phyloP scores from a whole-genome alignment of 2,113 vertebrate genomes.

The Eudorcas thomsonii region DNA sequence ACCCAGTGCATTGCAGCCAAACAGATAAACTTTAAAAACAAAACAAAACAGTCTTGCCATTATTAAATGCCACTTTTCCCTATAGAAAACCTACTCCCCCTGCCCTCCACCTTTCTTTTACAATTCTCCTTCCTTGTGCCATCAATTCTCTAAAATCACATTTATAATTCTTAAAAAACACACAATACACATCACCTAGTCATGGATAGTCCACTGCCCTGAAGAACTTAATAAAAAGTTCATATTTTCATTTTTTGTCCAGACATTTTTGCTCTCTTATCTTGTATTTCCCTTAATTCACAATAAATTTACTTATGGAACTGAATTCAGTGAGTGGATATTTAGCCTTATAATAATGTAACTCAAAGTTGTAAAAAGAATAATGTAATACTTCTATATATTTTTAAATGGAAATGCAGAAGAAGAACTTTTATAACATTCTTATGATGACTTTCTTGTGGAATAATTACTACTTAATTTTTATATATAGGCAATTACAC shows the following conservation, averaged over 20 bases:
- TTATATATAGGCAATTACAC: neutral
- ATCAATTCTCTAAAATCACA: neutral
- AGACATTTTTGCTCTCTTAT: neutral
- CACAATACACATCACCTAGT: neutral
- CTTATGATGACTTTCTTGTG: neutral
- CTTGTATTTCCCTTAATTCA: slow-evolving; percentile 16
- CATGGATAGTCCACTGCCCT: neutral
- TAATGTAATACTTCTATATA: neutral
- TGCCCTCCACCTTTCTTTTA: neutral
- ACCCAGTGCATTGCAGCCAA: neutral
- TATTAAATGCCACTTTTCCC: neutral
- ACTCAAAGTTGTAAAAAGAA: neutral
- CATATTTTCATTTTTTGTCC: slow-evolving; percentile 42
- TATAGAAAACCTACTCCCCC: neutral
- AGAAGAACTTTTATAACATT: slow-evolving; percentile 6
- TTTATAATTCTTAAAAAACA: neutral
- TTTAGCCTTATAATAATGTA: neutral
- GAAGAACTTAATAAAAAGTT: neutral
- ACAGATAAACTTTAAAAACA: neutral
- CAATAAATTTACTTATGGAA: neutral
- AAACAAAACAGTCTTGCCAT: neutral
- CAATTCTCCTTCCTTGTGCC: neutral
- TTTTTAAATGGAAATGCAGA: neutral
- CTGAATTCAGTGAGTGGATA: neutral
- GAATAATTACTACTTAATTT: neutral